Evolutionary conservation across 2,888 invertebrate species (phyloP).

Genomic region (Microplitis manilae): DNA sequence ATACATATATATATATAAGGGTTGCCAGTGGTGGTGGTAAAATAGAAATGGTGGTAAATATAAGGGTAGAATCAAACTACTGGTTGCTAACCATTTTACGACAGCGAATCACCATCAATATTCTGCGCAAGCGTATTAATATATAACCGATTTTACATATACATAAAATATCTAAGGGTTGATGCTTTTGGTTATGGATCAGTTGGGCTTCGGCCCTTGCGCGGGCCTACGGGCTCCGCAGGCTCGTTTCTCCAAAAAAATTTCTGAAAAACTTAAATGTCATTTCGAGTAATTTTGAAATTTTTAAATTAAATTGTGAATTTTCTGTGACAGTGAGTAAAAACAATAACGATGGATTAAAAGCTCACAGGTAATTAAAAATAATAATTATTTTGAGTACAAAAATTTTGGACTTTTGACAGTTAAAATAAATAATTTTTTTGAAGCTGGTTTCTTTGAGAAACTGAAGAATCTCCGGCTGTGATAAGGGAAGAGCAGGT

Average conservation of each 20-base stretch:
- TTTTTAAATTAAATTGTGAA: no score
- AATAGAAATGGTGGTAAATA: conserved; percentile 23
- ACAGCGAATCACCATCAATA: conserved; percentile 42
- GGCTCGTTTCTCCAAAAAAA: background rate
- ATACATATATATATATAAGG: conserved; percentile 35
- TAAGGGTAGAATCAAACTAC: conserved; percentile 44
- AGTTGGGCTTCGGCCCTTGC: conserved; percentile 52
- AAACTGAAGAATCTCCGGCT: conserved; percentile 14
- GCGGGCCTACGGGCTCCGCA: conserved; percentile 48
- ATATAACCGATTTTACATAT: conserved; percentile 11
- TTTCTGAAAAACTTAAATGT: no score
- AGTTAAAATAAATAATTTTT: no score
- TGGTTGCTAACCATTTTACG: conserved; percentile 46
- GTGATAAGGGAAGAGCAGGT: background rate
- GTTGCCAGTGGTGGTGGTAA: no score
- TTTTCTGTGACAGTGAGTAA: no score
- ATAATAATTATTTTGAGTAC: no score
- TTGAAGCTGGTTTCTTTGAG: conserved; percentile 1
- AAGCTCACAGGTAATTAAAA: no score
- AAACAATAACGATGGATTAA: no score
- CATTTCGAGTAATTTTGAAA: no score
- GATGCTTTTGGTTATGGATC: conserved; percentile 39
- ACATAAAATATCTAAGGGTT: conserved; percentile 14
- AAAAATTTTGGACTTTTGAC: no score
- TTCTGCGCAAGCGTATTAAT: conserved; percentile 51